Conservation (phyloP, 2,797 vertebrate genomes). For the Rousettus madagascariensis region DNA sequence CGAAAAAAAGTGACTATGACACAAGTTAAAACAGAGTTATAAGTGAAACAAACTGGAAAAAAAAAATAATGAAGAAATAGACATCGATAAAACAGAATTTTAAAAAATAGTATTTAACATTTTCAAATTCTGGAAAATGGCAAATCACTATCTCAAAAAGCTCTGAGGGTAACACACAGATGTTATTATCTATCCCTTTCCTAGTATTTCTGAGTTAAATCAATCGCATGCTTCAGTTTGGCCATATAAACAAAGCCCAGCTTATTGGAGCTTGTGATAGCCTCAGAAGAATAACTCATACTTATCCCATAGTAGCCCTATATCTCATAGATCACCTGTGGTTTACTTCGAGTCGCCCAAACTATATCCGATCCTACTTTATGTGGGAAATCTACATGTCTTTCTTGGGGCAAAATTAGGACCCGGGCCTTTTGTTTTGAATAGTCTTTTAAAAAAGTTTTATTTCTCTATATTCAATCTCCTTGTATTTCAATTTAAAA, state of each 20-base stretch:
- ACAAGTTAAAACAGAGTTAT: neutral
- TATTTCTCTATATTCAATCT: neutral
- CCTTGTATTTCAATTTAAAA: constrained; percentile 24
- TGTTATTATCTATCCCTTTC: neutral
- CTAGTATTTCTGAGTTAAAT: neutral
- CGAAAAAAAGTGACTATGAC: neutral
- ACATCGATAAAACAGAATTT: neutral
- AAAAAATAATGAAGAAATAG: neutral
- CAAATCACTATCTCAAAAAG: neutral
- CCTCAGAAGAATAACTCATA: neutral
- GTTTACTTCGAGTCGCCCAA: neutral
- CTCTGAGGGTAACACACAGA: neutral
- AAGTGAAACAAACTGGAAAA: neutral
- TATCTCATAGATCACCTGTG: neutral
- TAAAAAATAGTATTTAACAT: neutral
- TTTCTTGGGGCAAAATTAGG: neutral
- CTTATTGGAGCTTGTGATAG: neutral
- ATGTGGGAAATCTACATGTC: neutral
- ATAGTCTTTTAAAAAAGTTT: neutral
- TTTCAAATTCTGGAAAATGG: neutral
- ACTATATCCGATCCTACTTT: neutral
- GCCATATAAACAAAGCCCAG: neutral
- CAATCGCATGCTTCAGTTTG: neutral
- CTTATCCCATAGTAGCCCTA: rapidly evolving
- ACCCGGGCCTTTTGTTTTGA: neutral